A percentile compares a stretch with the other conserved stretches of the same genome.
Evolutionary conservation across 2,113 vertebrate species (phyloP).

Genomic region (Macrotis lagotis): DNA sequence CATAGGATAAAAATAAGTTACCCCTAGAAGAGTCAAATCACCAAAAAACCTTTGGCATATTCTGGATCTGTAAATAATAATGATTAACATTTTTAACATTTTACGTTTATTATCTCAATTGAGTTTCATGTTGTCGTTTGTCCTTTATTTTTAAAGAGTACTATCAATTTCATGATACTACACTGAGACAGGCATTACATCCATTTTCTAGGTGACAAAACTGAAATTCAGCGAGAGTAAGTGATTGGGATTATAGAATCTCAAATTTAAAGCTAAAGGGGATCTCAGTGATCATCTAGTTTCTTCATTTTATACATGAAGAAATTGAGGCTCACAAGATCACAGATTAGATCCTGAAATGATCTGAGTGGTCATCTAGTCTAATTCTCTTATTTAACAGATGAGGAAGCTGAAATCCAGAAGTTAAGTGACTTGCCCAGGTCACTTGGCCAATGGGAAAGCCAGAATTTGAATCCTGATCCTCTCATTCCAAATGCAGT

Average conservation of each 20-base stretch:
- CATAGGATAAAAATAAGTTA: background rate
- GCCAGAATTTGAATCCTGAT: slow-evolving; percentile 17
- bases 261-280: background rate
- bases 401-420: slow-evolving; percentile 55
- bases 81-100: background rate
- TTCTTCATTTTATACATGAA: slow-evolving; percentile 63
- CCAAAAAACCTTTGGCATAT: background rate
- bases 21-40: background rate
- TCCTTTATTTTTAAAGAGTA: background rate
- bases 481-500: background rate
- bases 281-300: background rate
- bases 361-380: background rate
- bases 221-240: background rate
- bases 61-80: background rate
- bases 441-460: background rate
- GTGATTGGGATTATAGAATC: background rate
- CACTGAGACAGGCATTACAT: background rate
- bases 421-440: slow-evolving; percentile 37
- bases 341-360: background rate
- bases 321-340: slow-evolving; percentile 34
- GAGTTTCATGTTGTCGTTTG: background rate
- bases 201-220: background rate
- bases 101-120: background rate
- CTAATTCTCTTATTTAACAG: slow-evolving; percentile 48
- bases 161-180: background rate